These are phyloP conservation scores for Biston betularia DNA, from an alignment of 2,888 invertebrate species.

Conservation along the genomic window DNA sequence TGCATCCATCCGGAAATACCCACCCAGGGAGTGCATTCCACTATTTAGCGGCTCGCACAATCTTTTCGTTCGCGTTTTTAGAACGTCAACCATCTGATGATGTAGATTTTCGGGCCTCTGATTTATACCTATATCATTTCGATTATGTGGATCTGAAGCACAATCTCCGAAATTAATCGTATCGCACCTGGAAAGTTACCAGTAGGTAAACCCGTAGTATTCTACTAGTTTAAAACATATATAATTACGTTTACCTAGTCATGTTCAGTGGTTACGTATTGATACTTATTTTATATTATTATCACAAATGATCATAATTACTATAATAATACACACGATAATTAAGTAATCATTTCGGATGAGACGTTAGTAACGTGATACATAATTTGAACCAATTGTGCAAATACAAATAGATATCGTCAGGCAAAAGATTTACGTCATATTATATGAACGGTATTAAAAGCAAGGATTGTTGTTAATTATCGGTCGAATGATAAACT, in stretches of 20 bases:
- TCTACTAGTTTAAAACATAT: background rate
- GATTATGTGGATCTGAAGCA: too few relatives aligned
- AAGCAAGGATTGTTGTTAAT: background rate
- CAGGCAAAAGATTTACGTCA: conserved; percentile 19
- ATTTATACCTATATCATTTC: too few relatives aligned
- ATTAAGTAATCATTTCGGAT: background rate
- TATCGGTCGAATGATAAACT: background rate
- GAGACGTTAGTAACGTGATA: conserved; percentile 13
- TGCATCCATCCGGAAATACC: too few relatives aligned
- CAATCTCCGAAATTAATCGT: too few relatives aligned
- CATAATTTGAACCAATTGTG: conserved; percentile 21
- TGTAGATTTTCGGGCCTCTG: too few relatives aligned
- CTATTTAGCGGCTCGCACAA: too few relatives aligned
- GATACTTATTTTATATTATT: background rate
- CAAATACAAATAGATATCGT: conserved; percentile 16
- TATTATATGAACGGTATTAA: conserved; percentile 5
- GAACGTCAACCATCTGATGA: too few relatives aligned
- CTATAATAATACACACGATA: background rate
- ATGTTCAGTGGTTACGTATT: background rate
- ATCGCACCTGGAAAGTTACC: too few relatives aligned
- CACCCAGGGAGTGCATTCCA: too few relatives aligned
- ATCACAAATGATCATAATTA: conserved; percentile 1
- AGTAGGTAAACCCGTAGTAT: too few relatives aligned
- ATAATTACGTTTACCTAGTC: background rate
- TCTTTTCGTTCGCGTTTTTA: too few relatives aligned